Evolutionary conservation across 2,113 vertebrate species (phyloP), one percentile per base, ranked within the genome.

Genomic region (Myiagra hebetior): DNA sequence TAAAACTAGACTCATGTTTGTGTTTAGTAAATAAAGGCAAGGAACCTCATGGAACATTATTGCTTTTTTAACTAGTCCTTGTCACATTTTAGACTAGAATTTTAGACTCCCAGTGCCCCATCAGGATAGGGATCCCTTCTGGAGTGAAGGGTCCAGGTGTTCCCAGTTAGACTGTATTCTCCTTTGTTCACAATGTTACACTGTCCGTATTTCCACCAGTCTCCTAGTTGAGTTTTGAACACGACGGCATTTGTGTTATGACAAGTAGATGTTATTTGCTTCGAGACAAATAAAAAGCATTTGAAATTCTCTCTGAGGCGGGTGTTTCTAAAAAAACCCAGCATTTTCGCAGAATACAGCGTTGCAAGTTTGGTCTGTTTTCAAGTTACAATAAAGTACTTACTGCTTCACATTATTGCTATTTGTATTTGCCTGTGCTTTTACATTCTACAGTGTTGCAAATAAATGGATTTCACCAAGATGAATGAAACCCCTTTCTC

Each of bases 351-450:
- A 74, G 30, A 55, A 87, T 15, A 62, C 13, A 60, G 12, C 2
- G 9, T 7, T 65, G 1, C 39, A 63, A 76, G 47, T 77, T 95
- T 74, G 85, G 62, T 52, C 85, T 31, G 56, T 73, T 96, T 94
- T 77, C 55, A 75, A 89, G 90, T 50, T 88, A 83, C 63, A 97
- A 96, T 93, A 92, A 97, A 97, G 65, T 28, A 41, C 62, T 20
- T 72, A 56, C 15, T 75, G 74, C 81, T 87, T 79, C 79, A 87
- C 67, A 4, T 35, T 42, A 87, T 50, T 44, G 92, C 13, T 15
- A 74, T 31, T 70, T 85, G 22, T 78, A 52, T 83, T 78, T 93
- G 27, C 44, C 92, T 52, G 75, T 92, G 64, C n/a, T 92, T 69
- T 56, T 31, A 49, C 28, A 24, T 28, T 79, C 46, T 23, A 42